Conservation (phyloP, 2,888 invertebrate genomes). For the Maniola hyperantus region DNA sequence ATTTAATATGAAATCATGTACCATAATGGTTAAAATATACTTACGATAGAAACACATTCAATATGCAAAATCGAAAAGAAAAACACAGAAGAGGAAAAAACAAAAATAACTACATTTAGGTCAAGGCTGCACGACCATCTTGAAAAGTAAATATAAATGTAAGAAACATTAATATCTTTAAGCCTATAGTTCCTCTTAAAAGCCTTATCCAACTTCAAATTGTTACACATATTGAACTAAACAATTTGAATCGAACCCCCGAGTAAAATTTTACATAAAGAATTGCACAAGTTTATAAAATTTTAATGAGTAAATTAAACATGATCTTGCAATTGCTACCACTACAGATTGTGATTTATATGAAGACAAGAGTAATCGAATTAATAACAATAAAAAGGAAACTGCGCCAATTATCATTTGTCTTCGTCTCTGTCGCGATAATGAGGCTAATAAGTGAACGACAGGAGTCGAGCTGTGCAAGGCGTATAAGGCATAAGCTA, state of each 20-base stretch:
- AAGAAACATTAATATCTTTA: too few species aligned
- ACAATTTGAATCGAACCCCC: too few species aligned
- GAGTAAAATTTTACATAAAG: not conserved
- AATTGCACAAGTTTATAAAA: not conserved
- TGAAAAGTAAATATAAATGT: conserved; percentile 1
- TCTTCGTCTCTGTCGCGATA: conserved; percentile 37
- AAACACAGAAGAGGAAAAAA: conserved; percentile 3
- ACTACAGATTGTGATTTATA: conserved; percentile 17
- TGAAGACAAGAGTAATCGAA: conserved; percentile 25
- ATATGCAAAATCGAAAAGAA: not conserved
- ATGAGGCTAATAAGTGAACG: conserved; percentile 37
- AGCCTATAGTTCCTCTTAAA: too few species aligned
- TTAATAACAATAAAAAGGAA: conserved; percentile 29
- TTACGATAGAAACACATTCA: not conserved
- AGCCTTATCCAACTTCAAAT: too few species aligned
- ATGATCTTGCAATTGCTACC: conserved; percentile 9
- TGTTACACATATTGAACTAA: too few species aligned
- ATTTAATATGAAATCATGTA: not conserved
- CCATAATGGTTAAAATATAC: not conserved
- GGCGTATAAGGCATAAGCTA: conserved; percentile 45
- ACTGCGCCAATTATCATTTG: conserved; percentile 31
- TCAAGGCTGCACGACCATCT: conserved; percentile 10
- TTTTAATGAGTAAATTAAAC: not conserved
- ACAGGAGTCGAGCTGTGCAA: conserved; percentile 39
- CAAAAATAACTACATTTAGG: conserved; percentile 18